Percentiles rank a stretch among this genome's conserved stretches.
Conservation (phyloP, 37 sponge, comb jelly and placozoan genomes). For the Spongia lamella region DNA sequence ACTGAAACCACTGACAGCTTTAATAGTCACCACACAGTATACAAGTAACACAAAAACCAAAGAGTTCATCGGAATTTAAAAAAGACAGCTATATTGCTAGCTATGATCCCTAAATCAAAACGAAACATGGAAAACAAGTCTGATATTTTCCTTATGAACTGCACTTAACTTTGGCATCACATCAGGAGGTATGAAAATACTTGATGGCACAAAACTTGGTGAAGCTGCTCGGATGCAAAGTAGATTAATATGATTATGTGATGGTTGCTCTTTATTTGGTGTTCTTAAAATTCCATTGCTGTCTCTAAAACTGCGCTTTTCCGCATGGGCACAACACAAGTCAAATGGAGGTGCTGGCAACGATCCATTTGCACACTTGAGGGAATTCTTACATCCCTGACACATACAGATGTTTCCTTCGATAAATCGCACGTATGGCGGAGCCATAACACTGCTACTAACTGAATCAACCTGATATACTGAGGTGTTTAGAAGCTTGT, state of each 20-base stretch:
- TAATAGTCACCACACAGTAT: no score
- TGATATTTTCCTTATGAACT: no score
- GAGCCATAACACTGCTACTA: no score
- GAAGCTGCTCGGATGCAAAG: background rate
- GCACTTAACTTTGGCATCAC: no score
- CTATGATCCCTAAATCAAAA: no score
- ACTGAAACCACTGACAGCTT: no score
- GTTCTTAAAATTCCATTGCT: background rate
- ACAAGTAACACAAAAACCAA: no score
- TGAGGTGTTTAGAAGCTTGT: no score
- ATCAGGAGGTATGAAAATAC: background rate
- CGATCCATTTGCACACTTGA: background rate
- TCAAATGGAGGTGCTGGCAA: conserved; percentile 1
- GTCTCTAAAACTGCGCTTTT: background rate
- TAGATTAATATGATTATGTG: background rate
- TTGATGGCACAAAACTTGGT: background rate
- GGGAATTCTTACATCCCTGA: background rate
- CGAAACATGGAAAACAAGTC: no score
- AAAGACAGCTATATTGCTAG: no score
- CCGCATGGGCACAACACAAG: background rate
- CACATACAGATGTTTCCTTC: conserved; percentile 9
- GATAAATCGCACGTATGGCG: background rate
- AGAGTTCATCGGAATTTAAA: no score
- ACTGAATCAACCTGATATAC: no score
- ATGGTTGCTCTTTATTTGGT: background rate